phyloP scores from a whole-genome alignment of 2,888 invertebrate genomes.

The Tetragnatha montana region DNA sequence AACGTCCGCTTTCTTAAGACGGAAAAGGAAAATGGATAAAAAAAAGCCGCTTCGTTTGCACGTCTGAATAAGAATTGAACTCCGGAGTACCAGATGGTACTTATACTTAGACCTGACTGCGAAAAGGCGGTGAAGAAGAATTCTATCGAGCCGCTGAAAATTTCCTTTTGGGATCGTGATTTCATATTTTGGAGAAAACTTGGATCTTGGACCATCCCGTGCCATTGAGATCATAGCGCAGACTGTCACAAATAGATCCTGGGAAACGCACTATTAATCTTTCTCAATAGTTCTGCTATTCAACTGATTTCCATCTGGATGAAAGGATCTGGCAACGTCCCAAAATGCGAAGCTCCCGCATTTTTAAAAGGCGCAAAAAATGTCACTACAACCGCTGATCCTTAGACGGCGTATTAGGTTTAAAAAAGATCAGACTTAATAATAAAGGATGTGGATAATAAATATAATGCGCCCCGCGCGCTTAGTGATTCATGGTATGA shows the following conservation, averaged over 20 bases:
- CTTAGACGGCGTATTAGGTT: constrained; percentile 50
- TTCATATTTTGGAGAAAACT: constrained; percentile 58
- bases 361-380: constrained; percentile 63
- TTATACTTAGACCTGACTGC: constrained; percentile 41
- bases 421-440: constrained; percentile 49
- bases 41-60: constrained; percentile 23
- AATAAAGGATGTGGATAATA: constrained; percentile 54
- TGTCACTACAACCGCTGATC: constrained; percentile 33
- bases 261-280: constrained; percentile 68
- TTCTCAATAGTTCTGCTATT: constrained; percentile 66
- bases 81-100: constrained; percentile 49
- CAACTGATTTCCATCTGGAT: constrained; percentile 62
- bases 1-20: constrained; percentile 14
- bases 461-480: constrained; percentile 41
- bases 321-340: constrained; percentile 65
- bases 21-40: neutral
- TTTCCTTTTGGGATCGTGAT: constrained; percentile 30
- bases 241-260: constrained; percentile 66
- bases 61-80: constrained; percentile 36
- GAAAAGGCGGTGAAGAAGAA: constrained; percentile 25
- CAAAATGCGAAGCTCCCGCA: constrained; percentile 57
- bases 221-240: constrained; percentile 56
- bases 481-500: constrained; percentile 52
- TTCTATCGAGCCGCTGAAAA: constrained; percentile 28
- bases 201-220: constrained; percentile 56